Evolutionary conservation across 2,113 vertebrate genomes (phyloP).

Genomic region (Tachycineta bicolor): DNA sequence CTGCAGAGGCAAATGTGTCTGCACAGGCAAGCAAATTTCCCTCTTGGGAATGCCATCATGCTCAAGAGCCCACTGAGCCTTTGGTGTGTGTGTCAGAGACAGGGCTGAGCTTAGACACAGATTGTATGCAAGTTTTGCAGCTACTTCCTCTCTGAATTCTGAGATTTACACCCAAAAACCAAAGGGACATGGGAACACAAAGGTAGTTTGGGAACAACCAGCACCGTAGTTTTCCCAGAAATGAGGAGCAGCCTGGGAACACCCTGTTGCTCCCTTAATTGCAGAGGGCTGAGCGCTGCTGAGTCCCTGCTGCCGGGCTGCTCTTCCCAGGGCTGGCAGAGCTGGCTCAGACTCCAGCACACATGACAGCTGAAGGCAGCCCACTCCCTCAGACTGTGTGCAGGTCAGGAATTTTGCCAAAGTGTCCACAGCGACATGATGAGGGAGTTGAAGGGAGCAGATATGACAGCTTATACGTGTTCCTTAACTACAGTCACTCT

Average conservation of each 20-base stretch:
- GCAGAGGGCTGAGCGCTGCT: accelerated
- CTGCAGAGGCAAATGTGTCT: neutral
- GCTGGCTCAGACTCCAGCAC: neutral
- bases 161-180: neutral
- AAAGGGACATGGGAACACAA: neutral
- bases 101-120: neutral
- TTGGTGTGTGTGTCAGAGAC: neutral
- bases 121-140: neutral
- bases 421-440: neutral
- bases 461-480: conserved; percentile 8
- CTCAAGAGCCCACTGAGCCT: neutral
- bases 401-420: conserved; percentile 10
- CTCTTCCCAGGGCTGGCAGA: neutral
- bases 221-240: neutral
- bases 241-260: neutral
- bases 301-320: neutral
- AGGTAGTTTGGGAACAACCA: neutral
- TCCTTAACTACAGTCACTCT: conserved; percentile 24
- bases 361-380: neutral
- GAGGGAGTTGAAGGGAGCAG: conserved; percentile 18
- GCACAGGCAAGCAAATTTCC: neutral
- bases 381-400: neutral
- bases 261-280: accelerated
- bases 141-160: neutral
- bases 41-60: neutral